phyloP scores from a whole-genome alignment of 2,113 vertebrate species.

The Kryptolebias marmoratus region DNA sequence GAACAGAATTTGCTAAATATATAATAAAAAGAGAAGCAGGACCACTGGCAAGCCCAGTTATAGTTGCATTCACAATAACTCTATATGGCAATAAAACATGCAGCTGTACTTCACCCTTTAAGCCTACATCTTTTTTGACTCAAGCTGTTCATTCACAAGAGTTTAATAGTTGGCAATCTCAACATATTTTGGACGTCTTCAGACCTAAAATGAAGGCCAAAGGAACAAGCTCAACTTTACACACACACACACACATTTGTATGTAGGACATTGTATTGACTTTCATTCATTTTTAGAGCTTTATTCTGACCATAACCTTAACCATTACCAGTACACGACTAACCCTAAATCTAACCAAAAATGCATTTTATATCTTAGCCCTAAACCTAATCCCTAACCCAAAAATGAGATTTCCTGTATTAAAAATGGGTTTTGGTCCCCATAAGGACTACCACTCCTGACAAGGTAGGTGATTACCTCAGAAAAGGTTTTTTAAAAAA shows the following conservation, averaged over 20 bases:
- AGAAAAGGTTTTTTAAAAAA: no score
- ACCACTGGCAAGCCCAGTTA: constrained; percentile 1
- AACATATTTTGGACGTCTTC: constrained; percentile 27
- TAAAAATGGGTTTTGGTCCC: no score
- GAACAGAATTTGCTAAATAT: neutral
- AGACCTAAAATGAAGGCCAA: neutral
- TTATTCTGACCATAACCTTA: no score
- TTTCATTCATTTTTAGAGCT: no score
- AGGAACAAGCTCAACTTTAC: constrained; percentile 24
- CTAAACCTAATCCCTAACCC: no score
- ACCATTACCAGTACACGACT: no score
- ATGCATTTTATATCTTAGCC: no score
- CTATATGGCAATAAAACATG: constrained; percentile 38
- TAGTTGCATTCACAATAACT: constrained; percentile 17
- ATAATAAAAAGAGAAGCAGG: constrained; percentile 6
- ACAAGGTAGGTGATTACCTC: no score
- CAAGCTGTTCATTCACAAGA: neutral
- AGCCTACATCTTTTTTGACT: constrained; percentile 6
- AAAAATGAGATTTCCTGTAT: no score
- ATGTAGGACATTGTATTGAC: no score
- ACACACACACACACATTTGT: neutral
- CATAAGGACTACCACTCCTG: no score
- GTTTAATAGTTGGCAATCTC: constrained; percentile 20
- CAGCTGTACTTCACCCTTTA: constrained; percentile 12
- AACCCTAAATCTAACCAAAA: no score